Percentiles rank a stretch among this genome's conserved stretches.
Conservation (phyloP, 2,797 vertebrate species). For the Acanthornis magna region DNA sequence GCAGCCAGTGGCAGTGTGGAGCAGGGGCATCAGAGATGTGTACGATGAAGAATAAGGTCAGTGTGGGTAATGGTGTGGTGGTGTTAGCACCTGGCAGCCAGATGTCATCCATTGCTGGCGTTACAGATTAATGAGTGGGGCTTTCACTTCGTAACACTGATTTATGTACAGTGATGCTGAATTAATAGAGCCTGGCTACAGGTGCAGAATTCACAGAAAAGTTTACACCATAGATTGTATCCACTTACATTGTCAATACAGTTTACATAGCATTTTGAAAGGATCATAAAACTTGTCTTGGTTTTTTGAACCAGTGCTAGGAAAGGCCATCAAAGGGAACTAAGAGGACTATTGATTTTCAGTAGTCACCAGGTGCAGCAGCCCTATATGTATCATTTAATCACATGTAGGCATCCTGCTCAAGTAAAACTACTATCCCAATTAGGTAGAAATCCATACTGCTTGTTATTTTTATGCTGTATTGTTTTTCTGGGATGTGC, state of each 20-base stretch:
- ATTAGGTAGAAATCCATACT: not conserved
- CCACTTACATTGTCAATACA: not conserved
- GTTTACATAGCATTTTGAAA: not conserved
- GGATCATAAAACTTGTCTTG: not conserved
- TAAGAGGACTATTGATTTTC: not conserved
- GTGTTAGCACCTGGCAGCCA: not conserved
- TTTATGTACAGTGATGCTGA: not conserved
- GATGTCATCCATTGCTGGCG: not conserved
- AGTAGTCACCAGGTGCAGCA: not conserved
- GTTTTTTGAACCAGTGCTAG: not conserved
- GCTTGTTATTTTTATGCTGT: not conserved
- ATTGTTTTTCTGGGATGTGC: not conserved
- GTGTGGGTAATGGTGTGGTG: not conserved
- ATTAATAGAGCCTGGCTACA: not conserved
- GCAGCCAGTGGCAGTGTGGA: not conserved
- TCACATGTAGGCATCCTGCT: not conserved
- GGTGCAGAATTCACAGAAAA: not conserved
- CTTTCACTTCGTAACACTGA: not conserved
- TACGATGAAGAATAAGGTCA: not conserved
- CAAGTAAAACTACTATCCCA: not conserved
- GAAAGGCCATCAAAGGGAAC: not conserved
- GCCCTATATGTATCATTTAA: not conserved
- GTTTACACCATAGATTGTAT: not conserved
- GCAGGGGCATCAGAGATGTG: not conserved
- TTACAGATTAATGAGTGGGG: not conserved